phyloP scores from a whole-genome alignment of 2,888 invertebrate genomes.

The Patella ulyssiponensis region DNA sequence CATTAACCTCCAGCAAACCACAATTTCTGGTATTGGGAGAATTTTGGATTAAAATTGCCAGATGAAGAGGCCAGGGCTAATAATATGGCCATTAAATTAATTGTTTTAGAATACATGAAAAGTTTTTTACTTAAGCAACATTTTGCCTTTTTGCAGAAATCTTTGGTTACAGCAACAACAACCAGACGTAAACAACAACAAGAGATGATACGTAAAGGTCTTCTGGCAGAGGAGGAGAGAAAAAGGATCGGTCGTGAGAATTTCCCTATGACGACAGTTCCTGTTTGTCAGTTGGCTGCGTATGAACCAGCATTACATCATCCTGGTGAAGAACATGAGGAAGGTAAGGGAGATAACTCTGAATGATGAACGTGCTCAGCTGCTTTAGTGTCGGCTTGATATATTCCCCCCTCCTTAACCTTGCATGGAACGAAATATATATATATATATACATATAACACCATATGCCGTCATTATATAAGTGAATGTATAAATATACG shows the following conservation, averaged over 20 bases:
- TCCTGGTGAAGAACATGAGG: conserved; percentile 70
- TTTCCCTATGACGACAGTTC: conserved; percentile 94
- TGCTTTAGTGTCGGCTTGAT: conserved; percentile 3
- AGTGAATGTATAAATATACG: no score
- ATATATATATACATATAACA: conserved; percentile 17
- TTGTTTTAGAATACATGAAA: no score
- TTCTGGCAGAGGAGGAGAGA: conserved; percentile 96
- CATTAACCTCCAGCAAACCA: no score
- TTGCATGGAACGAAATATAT: conserved; percentile 12
- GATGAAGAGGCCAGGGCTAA: no score
- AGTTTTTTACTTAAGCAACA: no score
- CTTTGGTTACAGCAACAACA: conserved; percentile 97
- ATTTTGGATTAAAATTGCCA: no score
- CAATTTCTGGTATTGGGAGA: no score
- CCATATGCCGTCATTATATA: no score
- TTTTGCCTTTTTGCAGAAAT: conserved; percentile 62
- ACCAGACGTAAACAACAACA: conserved; percentile 99
- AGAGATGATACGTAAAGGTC: conserved; percentile 94
- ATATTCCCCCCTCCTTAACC: neutral
- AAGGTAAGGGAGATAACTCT: conserved; percentile 55
- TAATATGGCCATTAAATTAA: no score
- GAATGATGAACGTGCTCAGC: neutral
- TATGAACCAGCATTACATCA: conserved; percentile 94
- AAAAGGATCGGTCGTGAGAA: conserved; percentile 94
- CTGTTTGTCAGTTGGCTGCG: conserved; percentile 92